Evolutionary conservation across 2,888 invertebrate species (phyloP), one percentile per base, ranked within the genome.

Genomic region (Lymantria monacha): DNA sequence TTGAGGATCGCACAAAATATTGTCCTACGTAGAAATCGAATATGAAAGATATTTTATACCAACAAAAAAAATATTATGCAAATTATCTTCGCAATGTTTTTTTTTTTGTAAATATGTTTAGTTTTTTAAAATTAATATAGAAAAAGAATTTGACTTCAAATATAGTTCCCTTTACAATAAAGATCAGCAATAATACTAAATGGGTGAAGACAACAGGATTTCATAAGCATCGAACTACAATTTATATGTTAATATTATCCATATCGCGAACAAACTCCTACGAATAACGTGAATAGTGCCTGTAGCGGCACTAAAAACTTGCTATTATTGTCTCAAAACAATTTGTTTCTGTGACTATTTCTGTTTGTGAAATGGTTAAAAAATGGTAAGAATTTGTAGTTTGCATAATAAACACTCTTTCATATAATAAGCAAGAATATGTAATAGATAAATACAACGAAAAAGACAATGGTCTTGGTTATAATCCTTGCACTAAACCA

Each of bases 231-330:
- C 50, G 50, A 65, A 68, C 51, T 49, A 65, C 62, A 57, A 48
- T 64, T 57, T 68, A 30, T 68, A 64, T 64, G 69, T 42, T 51
- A 68, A 64, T 61, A 53, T 31, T 13, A 30, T 41, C 15, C 42
- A 47, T 64, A 61, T 57, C 22, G 49, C 9, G 47, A 49, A 40
- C 49, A 53, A 60, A 61, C 51, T 60, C 42, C 42, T 22, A 22
- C 9, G 48, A 42, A 57, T 68, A 64, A 49, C 50, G 41, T 31
- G 48, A 57, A 63, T 57, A 67, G 51, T 54, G 52, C 57, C 41
- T 41, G 30, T 38, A 45, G 44, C 14, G 48, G 41, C n/a, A n/a
- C 51, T 52, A 52, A 52, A 49, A 52, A 42, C 48, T 52, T 22
- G 43, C 44, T 42, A 36, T 47, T 44, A 51, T 44, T 47, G 47